Percentiles rank a stretch among this genome's conserved stretches.
These are phyloP conservation scores for Ennomos erosarius DNA, from an alignment of 2,888 invertebrate species.

Conservation along the genomic window DNA sequence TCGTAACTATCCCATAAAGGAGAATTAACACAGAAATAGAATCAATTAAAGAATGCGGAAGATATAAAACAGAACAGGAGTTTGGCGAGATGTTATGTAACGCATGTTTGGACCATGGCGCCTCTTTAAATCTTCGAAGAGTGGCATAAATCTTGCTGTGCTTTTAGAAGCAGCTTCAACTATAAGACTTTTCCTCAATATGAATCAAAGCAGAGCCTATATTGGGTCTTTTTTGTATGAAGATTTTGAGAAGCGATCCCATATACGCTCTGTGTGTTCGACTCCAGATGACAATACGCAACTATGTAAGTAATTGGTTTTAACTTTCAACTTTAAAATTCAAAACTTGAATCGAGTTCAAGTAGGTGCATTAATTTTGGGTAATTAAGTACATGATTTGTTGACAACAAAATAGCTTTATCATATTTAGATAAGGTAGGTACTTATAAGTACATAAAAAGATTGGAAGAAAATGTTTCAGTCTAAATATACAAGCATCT, in stretches of 20 bases:
- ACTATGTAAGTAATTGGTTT: no score
- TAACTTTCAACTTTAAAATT: no score
- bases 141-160: slow-evolving; percentile 40
- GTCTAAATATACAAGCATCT: slow-evolving; percentile 35
- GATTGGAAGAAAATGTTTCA: slow-evolving; percentile 1
- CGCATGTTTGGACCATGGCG: slow-evolving; percentile 25
- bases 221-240: no score
- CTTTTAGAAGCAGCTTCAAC: slow-evolving; percentile 4
- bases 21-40: slow-evolving; percentile 69
- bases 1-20: slow-evolving; percentile 58
- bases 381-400: no score
- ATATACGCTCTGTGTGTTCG: no score
- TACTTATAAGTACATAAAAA: neutral
- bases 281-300: no score
- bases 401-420: no score
- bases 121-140: slow-evolving; percentile 41
- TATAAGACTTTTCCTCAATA: slow-evolving; percentile 2
- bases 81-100: slow-evolving; percentile 19
- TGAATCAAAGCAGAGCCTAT: slow-evolving; percentile 25
- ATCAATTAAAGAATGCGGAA: slow-evolving; percentile 72
- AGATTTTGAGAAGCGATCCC: no score
- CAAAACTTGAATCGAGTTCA: no score
- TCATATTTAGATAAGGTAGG: no score
- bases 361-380: no score
- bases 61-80: slow-evolving; percentile 66